Evolutionary conservation across 2,797 vertebrate species (phyloP).

Genomic region (Sebastes dallii): DNA sequence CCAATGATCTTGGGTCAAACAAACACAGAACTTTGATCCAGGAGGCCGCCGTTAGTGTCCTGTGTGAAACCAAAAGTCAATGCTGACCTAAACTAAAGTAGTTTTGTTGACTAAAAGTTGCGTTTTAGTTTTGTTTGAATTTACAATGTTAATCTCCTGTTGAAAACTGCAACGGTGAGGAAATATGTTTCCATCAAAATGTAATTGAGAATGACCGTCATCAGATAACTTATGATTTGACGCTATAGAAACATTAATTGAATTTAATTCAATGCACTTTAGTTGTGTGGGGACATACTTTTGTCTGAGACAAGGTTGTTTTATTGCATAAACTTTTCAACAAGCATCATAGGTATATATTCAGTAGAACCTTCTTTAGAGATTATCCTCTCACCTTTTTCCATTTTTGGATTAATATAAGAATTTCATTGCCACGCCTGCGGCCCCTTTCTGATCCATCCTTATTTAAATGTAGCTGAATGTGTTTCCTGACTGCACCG

Average conservation of each 20-base stretch:
- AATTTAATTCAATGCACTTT: not conserved
- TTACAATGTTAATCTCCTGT: too few relatives aligned
- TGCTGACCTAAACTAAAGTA: too few relatives aligned
- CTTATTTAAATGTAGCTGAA: not conserved
- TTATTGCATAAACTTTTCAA: not conserved
- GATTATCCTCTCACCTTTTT: not conserved
- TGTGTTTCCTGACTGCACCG: not conserved
- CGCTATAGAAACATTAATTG: too few relatives aligned
- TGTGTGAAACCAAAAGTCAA: too few relatives aligned
- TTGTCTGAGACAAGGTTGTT: not conserved
- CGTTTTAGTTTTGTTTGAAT: too few relatives aligned
- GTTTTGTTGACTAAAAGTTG: not conserved
- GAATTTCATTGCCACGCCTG: not conserved
- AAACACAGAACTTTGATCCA: too few relatives aligned
- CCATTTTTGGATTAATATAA: not conserved
- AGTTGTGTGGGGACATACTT: not conserved
- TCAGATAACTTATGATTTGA: too few relatives aligned
- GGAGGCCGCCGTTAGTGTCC: too few relatives aligned
- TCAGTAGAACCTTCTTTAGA: not conserved
- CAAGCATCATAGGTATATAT: not conserved
- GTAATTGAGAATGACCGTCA: not conserved
- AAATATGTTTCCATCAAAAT: not conserved
- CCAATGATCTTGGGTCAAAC: not conserved
- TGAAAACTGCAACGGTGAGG: too few relatives aligned
- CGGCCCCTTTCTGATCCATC: not conserved